A percentile compares a stretch with the other conserved stretches of the same genome.
Conservation (phyloP, 1,140 invertebrate genomes). For the Brachystomella parvula region DNA sequence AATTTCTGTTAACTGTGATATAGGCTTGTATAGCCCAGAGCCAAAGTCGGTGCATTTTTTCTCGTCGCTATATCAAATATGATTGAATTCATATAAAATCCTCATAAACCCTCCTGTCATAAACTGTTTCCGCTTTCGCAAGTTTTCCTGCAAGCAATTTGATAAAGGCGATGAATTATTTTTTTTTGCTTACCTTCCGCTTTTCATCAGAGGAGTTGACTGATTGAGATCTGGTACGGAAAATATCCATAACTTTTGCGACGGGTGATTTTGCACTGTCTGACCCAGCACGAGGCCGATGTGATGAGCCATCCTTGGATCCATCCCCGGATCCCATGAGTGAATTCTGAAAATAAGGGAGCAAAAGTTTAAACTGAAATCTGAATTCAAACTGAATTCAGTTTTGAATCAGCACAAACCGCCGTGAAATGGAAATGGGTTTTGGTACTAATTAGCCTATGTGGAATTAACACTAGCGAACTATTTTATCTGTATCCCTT, state of each 20-base stretch:
- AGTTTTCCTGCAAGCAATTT: background rate
- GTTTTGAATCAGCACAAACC: no score
- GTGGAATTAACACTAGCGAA: no score
- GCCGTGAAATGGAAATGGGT: no score
- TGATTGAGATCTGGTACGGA: constrained; percentile 68
- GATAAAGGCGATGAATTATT: background rate
- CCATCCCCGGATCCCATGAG: constrained; percentile 38
- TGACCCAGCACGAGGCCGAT: constrained; percentile 58
- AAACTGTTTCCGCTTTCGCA: background rate
- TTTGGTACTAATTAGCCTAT: no score
- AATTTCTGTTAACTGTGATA: no score
- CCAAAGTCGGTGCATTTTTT: no score
- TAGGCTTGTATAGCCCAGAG: no score
- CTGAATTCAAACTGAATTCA: background rate
- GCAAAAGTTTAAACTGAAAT: constrained; percentile 5
- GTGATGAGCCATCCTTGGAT: constrained; percentile 38
- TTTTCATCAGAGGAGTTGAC: constrained; percentile 61
- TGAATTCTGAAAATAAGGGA: constrained; percentile 41
- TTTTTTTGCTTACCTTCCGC: constrained; percentile 47
- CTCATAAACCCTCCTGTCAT: background rate
- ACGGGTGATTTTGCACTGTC: constrained; percentile 40
- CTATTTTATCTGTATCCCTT: no score
- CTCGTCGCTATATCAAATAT: no score
- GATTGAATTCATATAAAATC: no score
- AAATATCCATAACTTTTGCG: constrained; percentile 78